These are phyloP conservation scores for Pao palembangensis DNA, from an alignment of 2,113 vertebrate species.

Conservation along the genomic window DNA sequence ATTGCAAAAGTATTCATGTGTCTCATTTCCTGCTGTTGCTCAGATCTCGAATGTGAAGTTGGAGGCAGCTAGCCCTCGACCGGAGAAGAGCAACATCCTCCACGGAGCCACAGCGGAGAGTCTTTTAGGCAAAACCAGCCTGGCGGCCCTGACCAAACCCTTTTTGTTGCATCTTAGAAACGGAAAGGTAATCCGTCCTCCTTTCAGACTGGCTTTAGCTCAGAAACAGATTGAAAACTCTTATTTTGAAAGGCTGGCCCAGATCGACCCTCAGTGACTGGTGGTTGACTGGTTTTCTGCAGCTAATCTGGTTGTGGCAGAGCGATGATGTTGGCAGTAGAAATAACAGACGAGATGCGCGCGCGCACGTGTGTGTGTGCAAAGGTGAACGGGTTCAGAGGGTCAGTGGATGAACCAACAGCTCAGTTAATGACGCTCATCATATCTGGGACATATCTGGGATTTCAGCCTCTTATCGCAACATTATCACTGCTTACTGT, in stretches of 20 bases:
- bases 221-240: too few species aligned
- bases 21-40: neutral
- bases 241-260: too few species aligned
- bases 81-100: constrained; percentile 81
- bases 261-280: too few species aligned
- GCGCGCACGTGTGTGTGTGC: constrained; percentile 13
- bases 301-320: neutral
- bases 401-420: constrained; percentile 29
- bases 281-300: too few species aligned
- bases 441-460: constrained; percentile 12
- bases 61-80: constrained; percentile 74
- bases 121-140: constrained; percentile 76
- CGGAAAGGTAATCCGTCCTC: constrained; percentile 82
- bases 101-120: constrained; percentile 75
- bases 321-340: constrained; percentile 60
- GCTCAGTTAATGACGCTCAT: neutral
- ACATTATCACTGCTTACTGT: neutral
- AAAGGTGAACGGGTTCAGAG: constrained; percentile 56
- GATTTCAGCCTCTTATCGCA: neutral
- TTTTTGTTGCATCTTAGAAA: constrained; percentile 82
- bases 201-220: too few species aligned
- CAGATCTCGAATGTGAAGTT: constrained; percentile 86
- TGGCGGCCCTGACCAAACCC: constrained; percentile 82
- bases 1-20: neutral
- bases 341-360: constrained; percentile 23